Evolutionary conservation across 2,888 invertebrate genomes (phyloP).

Genomic region (Noctua fimbriata): DNA sequence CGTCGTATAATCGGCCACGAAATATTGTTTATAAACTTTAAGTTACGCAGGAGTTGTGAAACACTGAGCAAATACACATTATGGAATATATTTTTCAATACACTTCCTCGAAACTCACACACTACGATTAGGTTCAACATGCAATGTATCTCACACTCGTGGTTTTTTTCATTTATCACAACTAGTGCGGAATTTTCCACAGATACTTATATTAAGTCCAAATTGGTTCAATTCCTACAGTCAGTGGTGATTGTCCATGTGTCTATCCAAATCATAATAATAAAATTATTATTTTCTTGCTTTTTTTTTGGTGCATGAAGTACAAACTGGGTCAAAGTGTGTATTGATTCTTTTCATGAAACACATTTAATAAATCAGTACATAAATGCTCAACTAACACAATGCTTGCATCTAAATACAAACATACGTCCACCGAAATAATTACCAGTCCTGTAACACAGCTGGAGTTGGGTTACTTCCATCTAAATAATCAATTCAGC

Average conservation of each 20-base stretch:
- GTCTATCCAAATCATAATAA: too few species aligned
- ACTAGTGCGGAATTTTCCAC: too few species aligned
- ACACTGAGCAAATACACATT: neutral
- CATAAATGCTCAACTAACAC: neutral
- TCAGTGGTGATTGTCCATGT: too few species aligned
- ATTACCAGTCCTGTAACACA: conserved; percentile 18
- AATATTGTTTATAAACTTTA: conserved; percentile 23
- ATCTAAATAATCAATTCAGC: conserved; percentile 42
- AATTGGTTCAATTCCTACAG: too few species aligned
- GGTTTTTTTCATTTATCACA: too few species aligned
- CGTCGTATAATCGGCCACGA: conserved; percentile 11
- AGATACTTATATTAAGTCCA: too few species aligned
- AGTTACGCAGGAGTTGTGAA: neutral
- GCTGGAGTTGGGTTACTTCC: conserved; percentile 16
- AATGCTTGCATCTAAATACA: neutral
- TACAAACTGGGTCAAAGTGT: neutral
- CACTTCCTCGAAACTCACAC: too few species aligned
- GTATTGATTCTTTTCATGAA: neutral
- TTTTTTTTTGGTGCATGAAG: neutral
- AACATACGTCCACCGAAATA: conserved; percentile 15
- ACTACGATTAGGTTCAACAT: too few species aligned
- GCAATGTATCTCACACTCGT: too few species aligned
- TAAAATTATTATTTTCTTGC: neutral
- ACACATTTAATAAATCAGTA: neutral
- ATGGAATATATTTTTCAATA: too few species aligned